Evolutionary conservation across 2,888 invertebrate species (phyloP).

Genomic region (Cryptocephalus moraei): DNA sequence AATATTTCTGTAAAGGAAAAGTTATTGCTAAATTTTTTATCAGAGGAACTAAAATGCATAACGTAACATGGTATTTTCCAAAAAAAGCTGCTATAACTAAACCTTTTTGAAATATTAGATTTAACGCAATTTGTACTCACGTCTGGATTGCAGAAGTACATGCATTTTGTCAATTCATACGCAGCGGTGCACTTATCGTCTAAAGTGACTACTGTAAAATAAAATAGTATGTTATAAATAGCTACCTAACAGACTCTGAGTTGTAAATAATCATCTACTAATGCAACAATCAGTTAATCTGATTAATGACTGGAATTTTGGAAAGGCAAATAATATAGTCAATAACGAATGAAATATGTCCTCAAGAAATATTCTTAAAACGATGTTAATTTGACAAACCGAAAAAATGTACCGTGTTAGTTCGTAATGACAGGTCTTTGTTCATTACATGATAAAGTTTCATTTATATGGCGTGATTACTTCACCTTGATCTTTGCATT

Average conservation of each 20-base stretch:
- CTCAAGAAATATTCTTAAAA: too few relatives aligned
- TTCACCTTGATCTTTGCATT: conserved; percentile 40
- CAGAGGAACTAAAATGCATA: background rate
- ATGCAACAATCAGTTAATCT: too few relatives aligned
- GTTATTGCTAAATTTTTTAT: background rate
- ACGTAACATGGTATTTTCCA: background rate
- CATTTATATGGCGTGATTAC: background rate
- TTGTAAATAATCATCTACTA: too few relatives aligned
- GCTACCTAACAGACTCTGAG: too few relatives aligned
- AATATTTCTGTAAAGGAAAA: conserved; percentile 17
- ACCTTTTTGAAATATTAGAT: background rate
- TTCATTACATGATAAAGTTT: too few relatives aligned
- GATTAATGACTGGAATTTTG: too few relatives aligned
- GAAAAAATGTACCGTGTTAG: too few relatives aligned
- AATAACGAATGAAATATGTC: too few relatives aligned
- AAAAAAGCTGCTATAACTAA: background rate
- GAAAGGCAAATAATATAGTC: too few relatives aligned
- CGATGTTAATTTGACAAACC: too few relatives aligned
- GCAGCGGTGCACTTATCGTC: conserved; percentile 45
- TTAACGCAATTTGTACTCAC: conserved; percentile 13
- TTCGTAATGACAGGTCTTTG: too few relatives aligned
- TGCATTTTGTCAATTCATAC: conserved; percentile 43
- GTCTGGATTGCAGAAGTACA: conserved; percentile 42
- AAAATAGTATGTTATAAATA: background rate
- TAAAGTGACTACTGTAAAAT: conserved; percentile 18